Evolutionary conservation across 2,797 vertebrate genomes (phyloP).

Genomic region (Trematomus bernacchii): DNA sequence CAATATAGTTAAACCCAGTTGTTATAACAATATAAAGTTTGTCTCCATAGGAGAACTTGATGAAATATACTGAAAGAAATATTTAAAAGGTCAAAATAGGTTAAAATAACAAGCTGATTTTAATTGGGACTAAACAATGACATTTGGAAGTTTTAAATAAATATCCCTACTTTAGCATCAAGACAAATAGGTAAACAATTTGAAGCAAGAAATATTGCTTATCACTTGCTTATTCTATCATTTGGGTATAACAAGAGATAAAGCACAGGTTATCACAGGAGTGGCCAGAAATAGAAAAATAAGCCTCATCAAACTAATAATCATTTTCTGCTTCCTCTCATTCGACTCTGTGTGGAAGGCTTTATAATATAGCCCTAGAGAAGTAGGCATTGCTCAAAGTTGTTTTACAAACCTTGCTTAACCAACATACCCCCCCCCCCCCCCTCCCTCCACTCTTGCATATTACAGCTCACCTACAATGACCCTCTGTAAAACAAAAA

Average conservation of each 20-base stretch:
- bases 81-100: too few species aligned
- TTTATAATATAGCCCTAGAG: background rate
- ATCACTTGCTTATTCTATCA: background rate
- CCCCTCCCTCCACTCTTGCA: background rate
- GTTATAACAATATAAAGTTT: background rate
- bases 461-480: background rate
- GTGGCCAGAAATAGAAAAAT: background rate
- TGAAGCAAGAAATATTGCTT: background rate
- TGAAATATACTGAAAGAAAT: background rate
- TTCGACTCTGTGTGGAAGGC: background rate
- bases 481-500: background rate
- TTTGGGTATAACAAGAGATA: background rate
- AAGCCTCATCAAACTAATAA: background rate
- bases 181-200: background rate
- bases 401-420: constrained; percentile 1
- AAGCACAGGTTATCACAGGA: accelerated
- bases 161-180: too few species aligned
- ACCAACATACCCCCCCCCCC: background rate
- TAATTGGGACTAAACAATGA: too few species aligned
- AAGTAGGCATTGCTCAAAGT: constrained; percentile 29
- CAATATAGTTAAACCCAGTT: too few species aligned
- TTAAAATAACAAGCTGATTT: too few species aligned
- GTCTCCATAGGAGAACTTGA: background rate
- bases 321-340: constrained; percentile 1
- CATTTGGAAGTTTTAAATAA: too few species aligned